A percentile compares a stretch with the other conserved stretches of the same genome.
Conservation (phyloP, 2,113 vertebrate genomes). For the Microtus ochrogaster region DNA sequence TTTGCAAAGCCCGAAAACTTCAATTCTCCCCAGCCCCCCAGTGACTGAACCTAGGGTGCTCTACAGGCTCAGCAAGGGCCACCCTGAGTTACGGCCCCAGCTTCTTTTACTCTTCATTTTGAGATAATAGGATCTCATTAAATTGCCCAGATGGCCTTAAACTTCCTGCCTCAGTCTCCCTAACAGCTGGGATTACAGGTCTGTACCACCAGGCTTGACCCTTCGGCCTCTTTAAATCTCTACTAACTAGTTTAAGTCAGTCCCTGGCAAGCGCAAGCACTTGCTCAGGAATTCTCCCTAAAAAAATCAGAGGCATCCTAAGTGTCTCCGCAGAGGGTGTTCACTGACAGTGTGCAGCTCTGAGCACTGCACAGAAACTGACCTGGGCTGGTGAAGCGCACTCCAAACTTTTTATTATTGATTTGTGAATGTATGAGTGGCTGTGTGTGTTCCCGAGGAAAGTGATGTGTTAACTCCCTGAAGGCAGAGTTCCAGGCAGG, state of each 20-base stretch:
- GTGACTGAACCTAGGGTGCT: not conserved
- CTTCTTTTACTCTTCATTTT: not conserved
- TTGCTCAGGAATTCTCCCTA: not conserved
- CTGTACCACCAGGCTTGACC: not conserved
- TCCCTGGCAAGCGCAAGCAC: not conserved
- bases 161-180: not conserved
- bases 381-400: not conserved
- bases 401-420: not conserved
- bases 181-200: not conserved
- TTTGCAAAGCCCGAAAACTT: not conserved
- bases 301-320: not conserved
- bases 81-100: not conserved
- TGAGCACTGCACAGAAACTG: not conserved
- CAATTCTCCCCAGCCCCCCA: too few relatives aligned
- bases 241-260: not conserved
- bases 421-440: not conserved
- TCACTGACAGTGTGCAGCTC: not conserved
- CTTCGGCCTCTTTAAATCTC: not conserved
- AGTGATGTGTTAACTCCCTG: not conserved
- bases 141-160: not conserved
- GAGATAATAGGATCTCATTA: not conserved
- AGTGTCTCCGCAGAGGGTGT: not conserved
- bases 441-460: not conserved
- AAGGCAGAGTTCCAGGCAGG: not conserved
- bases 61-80: not conserved